Evolutionary conservation across 2,888 invertebrate genomes (phyloP), one percentile per base, ranked within the genome.

Genomic region (Apocheima hispidaria): DNA sequence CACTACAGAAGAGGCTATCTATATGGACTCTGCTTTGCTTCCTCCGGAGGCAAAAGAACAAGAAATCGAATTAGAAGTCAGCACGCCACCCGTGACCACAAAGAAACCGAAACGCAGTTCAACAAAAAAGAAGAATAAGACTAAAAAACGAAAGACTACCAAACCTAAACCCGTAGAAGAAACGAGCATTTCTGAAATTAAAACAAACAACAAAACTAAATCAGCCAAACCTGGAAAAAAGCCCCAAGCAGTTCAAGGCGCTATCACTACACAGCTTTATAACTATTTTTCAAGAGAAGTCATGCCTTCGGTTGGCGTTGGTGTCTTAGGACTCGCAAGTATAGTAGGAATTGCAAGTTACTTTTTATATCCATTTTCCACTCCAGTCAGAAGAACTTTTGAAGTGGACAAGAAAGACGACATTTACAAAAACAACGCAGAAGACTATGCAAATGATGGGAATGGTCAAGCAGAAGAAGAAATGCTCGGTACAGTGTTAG

Each of bases 271-370:
- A 0, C 95, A 96, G 79, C 94, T 96, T 23, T 96, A 96, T 75
- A 96, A 96, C 74, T 96, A 96, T 74, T 85, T 96, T 38, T 96
- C 96, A 2, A 93, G 96, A 71, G 96, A 96, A 89, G 95, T 96
- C 0, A 96, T 96, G 95, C 96, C 96, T 0, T 96, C 96, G 28
- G 96, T 96, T 18, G 96, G 96, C 0, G 95, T 96, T 0, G 96
- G 96, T 71, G 86, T 96, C 18, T 94, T 96, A 10, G 96, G 96
- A 1, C 83, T 96, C 40, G 95, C 96, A 63, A 94, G 96, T 62
- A 93, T 96, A 36, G 95, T 96, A 2, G 96, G 96, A 2, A 82
- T 96, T 33, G 96, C 96, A 30, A 95, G 96, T 54, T 96, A 96
- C 71, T 95, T 96, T 81, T 86, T 96, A 18, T 96, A 96, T 86